Percentiles rank a stretch among this genome's conserved stretches.
Evolutionary conservation across 2,113 vertebrate genomes (phyloP).

Genomic region (Etheostoma cragini): DNA sequence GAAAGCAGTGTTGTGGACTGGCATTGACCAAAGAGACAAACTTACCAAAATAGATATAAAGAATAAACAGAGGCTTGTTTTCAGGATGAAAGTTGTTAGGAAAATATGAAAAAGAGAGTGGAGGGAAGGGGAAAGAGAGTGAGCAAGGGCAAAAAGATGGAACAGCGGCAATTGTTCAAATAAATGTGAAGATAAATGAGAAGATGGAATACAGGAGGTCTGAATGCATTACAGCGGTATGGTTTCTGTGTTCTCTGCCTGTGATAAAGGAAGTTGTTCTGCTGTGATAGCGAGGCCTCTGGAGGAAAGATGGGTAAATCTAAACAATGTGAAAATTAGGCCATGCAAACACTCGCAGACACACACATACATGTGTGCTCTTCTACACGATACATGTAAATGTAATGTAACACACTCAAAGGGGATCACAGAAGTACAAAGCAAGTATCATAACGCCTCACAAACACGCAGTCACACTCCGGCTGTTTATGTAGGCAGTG

Average conservation of each 20-base stretch:
- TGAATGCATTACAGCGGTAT: conserved; percentile 53
- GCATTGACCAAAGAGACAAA: conserved; percentile 34
- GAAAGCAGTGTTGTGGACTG: conserved; percentile 17
- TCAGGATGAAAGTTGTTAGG: conserved; percentile 15
- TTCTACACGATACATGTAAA: conserved; percentile 28
- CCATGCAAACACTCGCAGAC: conserved; percentile 62
- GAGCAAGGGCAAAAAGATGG: conserved; percentile 37
- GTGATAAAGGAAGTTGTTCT: conserved; percentile 73
- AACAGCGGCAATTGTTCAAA: conserved; percentile 50
- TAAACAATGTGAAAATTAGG: conserved; percentile 81
- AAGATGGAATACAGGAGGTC: conserved; percentile 51
- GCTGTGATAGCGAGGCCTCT: conserved; percentile 77
- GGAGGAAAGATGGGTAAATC: conserved; percentile 71
- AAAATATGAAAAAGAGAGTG: not conserved
- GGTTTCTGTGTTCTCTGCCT: conserved; percentile 56
- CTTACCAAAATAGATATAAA: conserved; percentile 45
- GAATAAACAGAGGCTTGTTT: conserved; percentile 35
- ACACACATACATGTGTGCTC: conserved; percentile 28
- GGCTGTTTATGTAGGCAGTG: conserved; percentile 54
- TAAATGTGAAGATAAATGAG: conserved; percentile 45
- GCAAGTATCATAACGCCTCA: conserved; percentile 19
- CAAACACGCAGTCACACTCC: conserved; percentile 10
- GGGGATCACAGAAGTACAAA: conserved; percentile 42
- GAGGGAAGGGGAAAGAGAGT: conserved; percentile 16
- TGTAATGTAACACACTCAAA: conserved; percentile 35